Evolutionary conservation across 2,888 invertebrate species (phyloP), one percentile per base, ranked within the genome.

Genomic region (Rhagonycha lutea): DNA sequence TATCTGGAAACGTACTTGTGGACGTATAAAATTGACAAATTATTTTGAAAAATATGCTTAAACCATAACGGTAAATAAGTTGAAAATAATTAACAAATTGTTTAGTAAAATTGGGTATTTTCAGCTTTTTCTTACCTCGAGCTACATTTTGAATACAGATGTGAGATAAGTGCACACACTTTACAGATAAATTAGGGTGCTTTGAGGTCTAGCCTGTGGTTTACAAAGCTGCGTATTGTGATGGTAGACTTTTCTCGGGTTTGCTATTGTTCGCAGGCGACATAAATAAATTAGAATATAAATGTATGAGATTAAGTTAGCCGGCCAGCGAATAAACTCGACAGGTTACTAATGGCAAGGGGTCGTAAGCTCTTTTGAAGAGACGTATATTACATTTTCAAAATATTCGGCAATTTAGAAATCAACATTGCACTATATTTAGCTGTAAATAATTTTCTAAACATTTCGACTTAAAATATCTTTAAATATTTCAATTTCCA

Each of bases 281-380:
- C 80, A 80, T 80, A 83, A 83, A 83, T 83, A 83, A 83, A 83
- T 82, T 83, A 82, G 81, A 82, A 82, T 83, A 83, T 83, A 83
- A 83, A 83, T 83, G 83, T 81, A 79, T 78, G 76, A 82, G 83
- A 83, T 83, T 83, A 83, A 80, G 78, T 78, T 76, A 78, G 76
- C 77, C 78, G 75, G 80, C 78, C 76, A 74, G 75, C 80, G 79
- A 79, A 80, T 81, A 81, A 80, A 80, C 80, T 79, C 80, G 82
- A 82, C 81, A 80, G 80, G 81, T 79, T 81, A 81, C 81, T 82
- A 81, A 81, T 81, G 81, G 79, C 79, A 74, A 79, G 76, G 78
- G 80, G 80, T 78, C 76, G 77, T 80, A 80, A 77, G 78, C 76
- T 74, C 47, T 68, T 73, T 75, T 77, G 68, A 73, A 76, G 76